Percentiles rank a stretch among this genome's conserved stretches.
These are phyloP conservation scores for Xestia xanthographa DNA, from an alignment of 2,888 invertebrate species.

Conservation along the genomic window DNA sequence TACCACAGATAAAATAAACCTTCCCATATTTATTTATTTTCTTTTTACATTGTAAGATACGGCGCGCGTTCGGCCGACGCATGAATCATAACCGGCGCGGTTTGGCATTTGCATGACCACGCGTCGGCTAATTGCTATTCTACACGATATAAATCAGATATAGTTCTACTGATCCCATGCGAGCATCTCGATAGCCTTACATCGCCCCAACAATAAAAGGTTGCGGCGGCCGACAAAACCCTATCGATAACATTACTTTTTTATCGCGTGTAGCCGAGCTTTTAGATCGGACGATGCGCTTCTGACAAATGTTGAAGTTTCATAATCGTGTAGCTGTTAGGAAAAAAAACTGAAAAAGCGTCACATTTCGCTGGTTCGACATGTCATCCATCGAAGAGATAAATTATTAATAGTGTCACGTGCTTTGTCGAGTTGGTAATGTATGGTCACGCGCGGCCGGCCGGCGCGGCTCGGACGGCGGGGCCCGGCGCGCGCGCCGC, in stretches of 20 bases:
- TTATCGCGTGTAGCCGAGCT: constrained; percentile 41
- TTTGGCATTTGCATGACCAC: constrained; percentile 85
- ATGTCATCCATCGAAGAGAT: constrained; percentile 71
- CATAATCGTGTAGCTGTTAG: constrained; percentile 43
- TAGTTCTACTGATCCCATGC: constrained; percentile 70
- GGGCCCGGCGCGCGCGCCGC: constrained; percentile 82
- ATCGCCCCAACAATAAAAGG: constrained; percentile 52
- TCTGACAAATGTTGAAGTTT: constrained; percentile 41
- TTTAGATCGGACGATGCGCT: constrained; percentile 47
- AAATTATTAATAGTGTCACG: constrained; percentile 81
- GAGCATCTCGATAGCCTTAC: constrained; percentile 72
- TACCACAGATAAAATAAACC: constrained; percentile 72
- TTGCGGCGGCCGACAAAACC: constrained; percentile 43
- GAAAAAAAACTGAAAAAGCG: constrained; percentile 50
- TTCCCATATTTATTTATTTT: constrained; percentile 74
- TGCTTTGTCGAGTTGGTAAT: constrained; percentile 79
- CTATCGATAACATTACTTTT: constrained; percentile 49
- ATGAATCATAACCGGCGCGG: constrained; percentile 82
- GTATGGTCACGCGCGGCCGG: constrained; percentile 70
- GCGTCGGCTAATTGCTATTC: constrained; percentile 84
- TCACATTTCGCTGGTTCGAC: constrained; percentile 68
- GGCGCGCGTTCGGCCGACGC: constrained; percentile 71
- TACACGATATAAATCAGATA: constrained; percentile 83
- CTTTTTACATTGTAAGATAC: constrained; percentile 73
- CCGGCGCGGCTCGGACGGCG: constrained; percentile 63